Evolutionary conservation across 1,140 invertebrate species (phyloP).

Genomic region (Drosophila paulistorum): DNA sequence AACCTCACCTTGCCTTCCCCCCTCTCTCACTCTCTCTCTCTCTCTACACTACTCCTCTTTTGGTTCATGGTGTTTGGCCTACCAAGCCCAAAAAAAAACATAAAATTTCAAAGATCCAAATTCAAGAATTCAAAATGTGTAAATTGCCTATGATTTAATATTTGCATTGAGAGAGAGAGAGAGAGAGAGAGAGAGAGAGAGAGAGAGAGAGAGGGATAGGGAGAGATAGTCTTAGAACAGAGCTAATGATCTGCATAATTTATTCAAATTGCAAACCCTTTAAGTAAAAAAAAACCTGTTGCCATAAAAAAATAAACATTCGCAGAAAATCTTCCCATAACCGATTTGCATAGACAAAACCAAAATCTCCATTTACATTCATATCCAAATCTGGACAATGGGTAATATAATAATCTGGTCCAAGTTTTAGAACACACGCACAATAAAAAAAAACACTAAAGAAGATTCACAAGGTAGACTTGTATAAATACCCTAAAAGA

Average conservation of each 20-base stretch:
- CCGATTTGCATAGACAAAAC: slow-evolving; percentile 57
- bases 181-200: slow-evolving; percentile 2
- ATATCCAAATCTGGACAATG: too few species aligned
- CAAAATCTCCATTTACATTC: slow-evolving; percentile 39
- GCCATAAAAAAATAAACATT: neutral
- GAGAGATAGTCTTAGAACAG: neutral
- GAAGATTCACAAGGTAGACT: slow-evolving; percentile 4
- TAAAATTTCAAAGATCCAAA: neutral
- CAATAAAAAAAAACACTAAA: slow-evolving; percentile 3
- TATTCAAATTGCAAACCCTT: slow-evolving; percentile 11
- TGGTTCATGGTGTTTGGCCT: neutral
- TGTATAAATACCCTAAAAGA: neutral
- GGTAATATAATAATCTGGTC: slow-evolving; percentile 29
- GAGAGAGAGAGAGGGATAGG: neutral
- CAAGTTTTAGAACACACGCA: neutral
- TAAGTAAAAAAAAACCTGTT: neutral
- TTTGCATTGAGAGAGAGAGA: slow-evolving; percentile 52
- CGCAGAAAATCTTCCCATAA: slow-evolving; percentile 31
- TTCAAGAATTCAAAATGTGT: slow-evolving; percentile 47
- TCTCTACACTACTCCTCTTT: neutral
- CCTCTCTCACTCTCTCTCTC: too few species aligned
- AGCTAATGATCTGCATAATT: neutral
- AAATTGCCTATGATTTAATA: slow-evolving; percentile 74
- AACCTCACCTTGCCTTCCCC: neutral
- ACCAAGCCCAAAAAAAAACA: slow-evolving; percentile 7